Evolutionary conservation across 2,113 vertebrate genomes (phyloP).

Genomic region (Albula glossodonta): DNA sequence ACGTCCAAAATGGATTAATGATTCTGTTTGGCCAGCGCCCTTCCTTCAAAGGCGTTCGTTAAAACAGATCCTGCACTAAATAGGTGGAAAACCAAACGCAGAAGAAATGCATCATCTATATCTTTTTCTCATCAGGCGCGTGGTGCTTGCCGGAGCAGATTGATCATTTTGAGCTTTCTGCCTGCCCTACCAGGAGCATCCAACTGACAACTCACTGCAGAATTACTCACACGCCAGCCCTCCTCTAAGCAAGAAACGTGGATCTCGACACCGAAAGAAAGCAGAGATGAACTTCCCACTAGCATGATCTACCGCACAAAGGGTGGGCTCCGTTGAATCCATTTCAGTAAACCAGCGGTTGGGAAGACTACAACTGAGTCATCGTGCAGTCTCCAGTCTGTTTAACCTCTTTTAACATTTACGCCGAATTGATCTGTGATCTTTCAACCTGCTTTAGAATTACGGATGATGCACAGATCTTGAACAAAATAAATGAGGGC

Average conservation of each 20-base stretch:
- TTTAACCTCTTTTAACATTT: neutral
- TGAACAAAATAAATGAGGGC: neutral
- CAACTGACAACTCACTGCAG: conserved; percentile 44
- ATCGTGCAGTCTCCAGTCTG: conserved; percentile 1
- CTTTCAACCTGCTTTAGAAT: neutral
- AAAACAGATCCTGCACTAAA: conserved; percentile 23
- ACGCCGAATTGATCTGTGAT: neutral
- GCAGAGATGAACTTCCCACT: conserved; percentile 15
- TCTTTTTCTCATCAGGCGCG: conserved; percentile 39
- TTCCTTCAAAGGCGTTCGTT: conserved; percentile 17
- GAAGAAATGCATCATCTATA: conserved; percentile 54
- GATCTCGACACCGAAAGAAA: conserved; percentile 32
- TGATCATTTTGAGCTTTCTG: conserved; percentile 44
- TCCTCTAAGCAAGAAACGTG: conserved; percentile 34
- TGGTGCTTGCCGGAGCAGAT: conserved; percentile 41
- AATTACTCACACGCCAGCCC: conserved; percentile 27
- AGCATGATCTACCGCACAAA: conserved; percentile 19
- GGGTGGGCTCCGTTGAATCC: conserved; percentile 41
- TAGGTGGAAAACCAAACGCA: conserved; percentile 28
- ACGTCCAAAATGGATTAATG: conserved; percentile 62
- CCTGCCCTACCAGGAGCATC: conserved; percentile 37
- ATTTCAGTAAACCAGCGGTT: conserved; percentile 17
- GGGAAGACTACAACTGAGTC: neutral
- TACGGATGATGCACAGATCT: neutral
- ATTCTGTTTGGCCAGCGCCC: conserved; percentile 49